Conservation (phyloP, 2,797 vertebrate species). For the Pempheris klunzingeri region DNA sequence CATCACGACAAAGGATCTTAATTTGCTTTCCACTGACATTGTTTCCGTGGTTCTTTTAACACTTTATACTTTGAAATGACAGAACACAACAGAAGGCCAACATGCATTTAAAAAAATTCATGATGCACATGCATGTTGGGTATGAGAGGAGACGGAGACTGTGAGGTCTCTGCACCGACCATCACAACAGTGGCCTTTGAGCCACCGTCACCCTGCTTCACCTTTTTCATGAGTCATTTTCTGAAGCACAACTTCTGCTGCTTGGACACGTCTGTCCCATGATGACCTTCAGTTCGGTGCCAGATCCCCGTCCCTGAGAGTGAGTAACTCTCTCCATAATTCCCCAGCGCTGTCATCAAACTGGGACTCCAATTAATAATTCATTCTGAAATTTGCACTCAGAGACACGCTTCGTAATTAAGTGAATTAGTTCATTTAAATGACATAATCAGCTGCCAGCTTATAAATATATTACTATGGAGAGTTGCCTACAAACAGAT, state of each 20-base stretch:
- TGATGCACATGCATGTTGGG: not conserved
- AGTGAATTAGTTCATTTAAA: slow-evolving; percentile 65
- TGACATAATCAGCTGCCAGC: slow-evolving; percentile 48
- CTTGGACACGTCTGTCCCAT: slow-evolving; percentile 38
- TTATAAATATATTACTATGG: slow-evolving; percentile 63
- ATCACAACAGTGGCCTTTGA: slow-evolving; percentile 34
- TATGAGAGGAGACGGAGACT: not conserved
- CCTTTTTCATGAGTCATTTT: slow-evolving; percentile 54
- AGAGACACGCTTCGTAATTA: slow-evolving; percentile 38
- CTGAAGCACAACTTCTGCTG: slow-evolving; percentile 28
- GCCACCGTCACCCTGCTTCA: slow-evolving; percentile 42
- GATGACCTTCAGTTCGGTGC: slow-evolving; percentile 36
- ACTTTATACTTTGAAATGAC: not conserved
- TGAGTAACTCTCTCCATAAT: slow-evolving; percentile 32
- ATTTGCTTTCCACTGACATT: too few relatives aligned
- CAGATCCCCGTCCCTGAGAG: slow-evolving; percentile 35
- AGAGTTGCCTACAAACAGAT: slow-evolving; percentile 48
- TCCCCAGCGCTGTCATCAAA: slow-evolving; percentile 53
- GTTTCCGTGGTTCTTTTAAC: too few relatives aligned
- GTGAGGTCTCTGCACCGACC: slow-evolving; percentile 19
- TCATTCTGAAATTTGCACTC: slow-evolving; percentile 64
- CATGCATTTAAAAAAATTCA: not conserved
- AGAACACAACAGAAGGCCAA: slow-evolving; percentile 3
- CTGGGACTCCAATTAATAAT: slow-evolving; percentile 51
- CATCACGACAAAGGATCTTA: too few relatives aligned